phyloP scores from a whole-genome alignment of 2,113 vertebrate genomes.

The Tiliqua scincoides region DNA sequence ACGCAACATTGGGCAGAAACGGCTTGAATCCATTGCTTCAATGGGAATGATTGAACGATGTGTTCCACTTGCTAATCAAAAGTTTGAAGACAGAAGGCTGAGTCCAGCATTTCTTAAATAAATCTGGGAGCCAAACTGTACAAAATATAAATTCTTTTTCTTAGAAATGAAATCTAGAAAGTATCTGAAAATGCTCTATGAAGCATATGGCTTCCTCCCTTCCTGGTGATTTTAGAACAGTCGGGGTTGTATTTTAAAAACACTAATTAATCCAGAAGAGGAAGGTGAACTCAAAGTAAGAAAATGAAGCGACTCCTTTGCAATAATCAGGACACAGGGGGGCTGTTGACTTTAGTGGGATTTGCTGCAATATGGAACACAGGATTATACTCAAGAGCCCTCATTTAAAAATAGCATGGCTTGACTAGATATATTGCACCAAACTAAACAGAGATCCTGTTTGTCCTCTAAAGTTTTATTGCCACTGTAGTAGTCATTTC shows the following conservation, averaged over 20 bases:
- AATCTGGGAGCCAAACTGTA: not conserved
- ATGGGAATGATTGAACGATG: not conserved
- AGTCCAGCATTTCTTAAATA: not conserved
- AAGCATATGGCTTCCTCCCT: not conserved
- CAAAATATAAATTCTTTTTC: not conserved
- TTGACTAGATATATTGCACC: not conserved
- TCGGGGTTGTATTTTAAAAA: not conserved
- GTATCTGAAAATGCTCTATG: not conserved
- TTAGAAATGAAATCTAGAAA: not conserved
- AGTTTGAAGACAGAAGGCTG: not conserved
- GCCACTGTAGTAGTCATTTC: not conserved
- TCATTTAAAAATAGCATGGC: constrained; percentile 8
- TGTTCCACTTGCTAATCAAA: not conserved
- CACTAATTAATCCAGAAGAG: not conserved
- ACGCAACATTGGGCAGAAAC: too few species aligned
- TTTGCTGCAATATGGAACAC: not conserved
- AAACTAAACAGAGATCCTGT: not conserved
- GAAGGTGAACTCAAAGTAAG: not conserved
- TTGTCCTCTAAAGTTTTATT: constrained; percentile 5
- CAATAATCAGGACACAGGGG: not conserved
- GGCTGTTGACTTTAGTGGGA: not conserved
- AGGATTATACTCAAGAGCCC: not conserved
- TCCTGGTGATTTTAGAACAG: not conserved
- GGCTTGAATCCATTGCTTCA: not conserved
- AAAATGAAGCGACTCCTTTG: not conserved